These are phyloP conservation scores for Sturmia bella DNA, from an alignment of 2,888 invertebrate species.

Conservation along the genomic window DNA sequence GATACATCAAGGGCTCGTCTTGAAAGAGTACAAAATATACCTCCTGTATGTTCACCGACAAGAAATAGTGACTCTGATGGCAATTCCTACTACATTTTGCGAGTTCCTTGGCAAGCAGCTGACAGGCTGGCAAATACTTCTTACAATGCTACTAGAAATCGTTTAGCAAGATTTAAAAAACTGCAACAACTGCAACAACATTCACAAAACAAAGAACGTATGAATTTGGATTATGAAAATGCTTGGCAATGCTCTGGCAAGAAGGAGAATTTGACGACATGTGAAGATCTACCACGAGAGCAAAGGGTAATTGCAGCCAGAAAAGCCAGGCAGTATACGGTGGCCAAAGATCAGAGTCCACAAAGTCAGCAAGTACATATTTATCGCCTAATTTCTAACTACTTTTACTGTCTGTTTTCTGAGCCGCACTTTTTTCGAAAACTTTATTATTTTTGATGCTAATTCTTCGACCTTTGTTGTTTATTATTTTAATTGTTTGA, in stretches of 20 bases:
- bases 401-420: too few species aligned
- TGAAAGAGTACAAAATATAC: neutral
- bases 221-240: conserved; percentile 23
- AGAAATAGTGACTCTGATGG: too few species aligned
- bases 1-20: neutral
- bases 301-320: neutral
- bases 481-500: too few species aligned
- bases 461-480: too few species aligned
- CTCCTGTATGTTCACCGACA: too few species aligned
- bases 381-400: too few species aligned
- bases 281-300: neutral
- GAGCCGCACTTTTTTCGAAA: too few species aligned
- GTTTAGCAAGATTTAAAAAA: neutral
- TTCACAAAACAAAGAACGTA: neutral
- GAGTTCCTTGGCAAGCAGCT: neutral
- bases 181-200: too few species aligned
- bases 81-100: too few species aligned
- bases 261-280: neutral
- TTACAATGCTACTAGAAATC: neutral
- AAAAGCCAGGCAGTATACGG: neutral
- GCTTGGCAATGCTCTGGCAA: conserved; percentile 4
- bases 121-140: neutral
- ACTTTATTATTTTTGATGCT: too few species aligned
- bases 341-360: too few species aligned
- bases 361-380: too few species aligned